Evolutionary conservation across 2,888 invertebrate species (phyloP), one percentile per base, ranked within the genome.

Genomic region (Epinotia bilunana): DNA sequence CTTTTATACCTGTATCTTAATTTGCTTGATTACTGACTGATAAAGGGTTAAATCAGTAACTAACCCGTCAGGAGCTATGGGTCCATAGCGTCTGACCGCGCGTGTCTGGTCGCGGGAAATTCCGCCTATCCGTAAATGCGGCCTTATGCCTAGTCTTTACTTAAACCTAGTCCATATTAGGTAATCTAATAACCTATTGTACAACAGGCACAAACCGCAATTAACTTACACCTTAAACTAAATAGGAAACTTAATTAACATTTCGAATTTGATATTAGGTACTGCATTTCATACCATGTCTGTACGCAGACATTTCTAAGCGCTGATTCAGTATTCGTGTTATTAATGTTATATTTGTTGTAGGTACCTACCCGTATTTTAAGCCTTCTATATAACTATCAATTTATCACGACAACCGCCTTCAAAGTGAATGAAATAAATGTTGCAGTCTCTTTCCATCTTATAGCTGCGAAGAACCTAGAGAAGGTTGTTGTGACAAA

Each of bases 201-300:
- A 70, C 70, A 70, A 68, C 68, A 68, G 62, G 62, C 68, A 69
- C 68, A 39, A 68, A 57, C 68, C 28, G 55, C 73, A 73, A 68
- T 62, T 60, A 67, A 65, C 53, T 68, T 69, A 73, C 33, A 57
- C 18, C 73, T 58, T 73, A 57, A 73, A 73, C 73, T 68, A 55
- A 73, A 73, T 69, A 73, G 62, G 73, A 73, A 73, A 73, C 67
- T 13, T 20, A 73, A 53, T 72, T n/a, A 57, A 72, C 57, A 70
- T 53, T 72, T 39, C 11, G 0, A 46, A 58, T 49, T n/a, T n/a
- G 1, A 18, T 46, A 46, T 20, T 49, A n/a, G n/a, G n/a, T n/a
- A 60, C 28, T 23, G 23, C 49, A n/a, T 67, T 60, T 61, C 43
- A 43, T 61, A 73, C 20, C 61, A 67, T 73, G 53, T 67, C 64